Conservation (phyloP, 2,797 vertebrate species). For the Catharus ustulatus region DNA sequence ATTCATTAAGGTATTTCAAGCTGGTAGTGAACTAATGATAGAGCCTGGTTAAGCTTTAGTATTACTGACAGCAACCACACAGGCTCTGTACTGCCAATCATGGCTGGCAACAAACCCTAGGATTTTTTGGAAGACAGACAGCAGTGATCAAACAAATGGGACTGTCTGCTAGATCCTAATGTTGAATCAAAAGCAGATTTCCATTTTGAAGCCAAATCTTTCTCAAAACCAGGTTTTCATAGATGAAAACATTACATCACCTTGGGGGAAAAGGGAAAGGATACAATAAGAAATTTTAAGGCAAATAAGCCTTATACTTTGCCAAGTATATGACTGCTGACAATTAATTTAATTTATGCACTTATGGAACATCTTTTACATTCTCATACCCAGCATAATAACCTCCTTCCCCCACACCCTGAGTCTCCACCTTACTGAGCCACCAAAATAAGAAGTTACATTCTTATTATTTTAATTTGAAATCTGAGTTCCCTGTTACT, state of each 20-base stretch:
- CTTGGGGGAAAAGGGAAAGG: background rate
- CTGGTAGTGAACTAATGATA: background rate
- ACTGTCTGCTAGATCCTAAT: background rate
- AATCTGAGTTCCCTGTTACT: background rate
- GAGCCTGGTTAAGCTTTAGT: background rate
- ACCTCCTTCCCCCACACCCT: background rate
- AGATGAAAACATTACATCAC: slow-evolving; percentile 48
- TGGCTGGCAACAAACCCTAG: background rate
- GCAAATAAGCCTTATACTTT: background rate
- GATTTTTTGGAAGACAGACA: background rate
- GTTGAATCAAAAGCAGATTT: slow-evolving; percentile 52
- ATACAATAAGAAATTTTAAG: slow-evolving; percentile 13
- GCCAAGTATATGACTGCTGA: background rate
- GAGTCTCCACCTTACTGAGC: background rate
- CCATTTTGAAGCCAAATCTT: background rate
- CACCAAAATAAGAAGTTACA: background rate
- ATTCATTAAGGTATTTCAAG: background rate
- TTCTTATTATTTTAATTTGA: background rate
- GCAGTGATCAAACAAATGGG: background rate
- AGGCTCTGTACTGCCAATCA: background rate
- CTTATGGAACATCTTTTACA: background rate
- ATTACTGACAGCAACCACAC: background rate
- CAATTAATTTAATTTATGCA: background rate
- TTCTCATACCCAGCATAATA: background rate
- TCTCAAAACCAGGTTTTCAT: slow-evolving; percentile 31